phyloP scores from a whole-genome alignment of 1,140 invertebrate genomes.

The Drosophila micromelanica region DNA sequence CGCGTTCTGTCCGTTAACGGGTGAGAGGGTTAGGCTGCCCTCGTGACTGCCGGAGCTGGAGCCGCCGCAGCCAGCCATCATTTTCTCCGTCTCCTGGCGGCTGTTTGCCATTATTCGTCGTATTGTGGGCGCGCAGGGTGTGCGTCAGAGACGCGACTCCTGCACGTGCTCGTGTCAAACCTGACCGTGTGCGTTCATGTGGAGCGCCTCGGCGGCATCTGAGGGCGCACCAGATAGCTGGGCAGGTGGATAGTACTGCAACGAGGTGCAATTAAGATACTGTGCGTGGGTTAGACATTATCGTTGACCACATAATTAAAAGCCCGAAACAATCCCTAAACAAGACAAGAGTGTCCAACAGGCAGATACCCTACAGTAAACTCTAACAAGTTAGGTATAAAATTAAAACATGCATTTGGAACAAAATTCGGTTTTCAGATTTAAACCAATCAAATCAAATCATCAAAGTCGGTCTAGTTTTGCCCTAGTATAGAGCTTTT shows the following conservation, averaged over 20 bases:
- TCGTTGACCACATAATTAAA: conserved; percentile 31
- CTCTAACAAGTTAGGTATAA: too few relatives aligned
- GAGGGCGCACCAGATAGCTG: conserved; percentile 87
- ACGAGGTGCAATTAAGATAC: conserved; percentile 84
- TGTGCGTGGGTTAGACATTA: conserved; percentile 53
- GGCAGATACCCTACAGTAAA: not conserved
- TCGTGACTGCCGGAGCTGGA: conserved; percentile 54
- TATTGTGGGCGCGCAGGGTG: conserved; percentile 83
- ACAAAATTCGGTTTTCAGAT: too few relatives aligned
- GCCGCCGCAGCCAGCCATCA: conserved; percentile 65
- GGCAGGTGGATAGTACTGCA: conserved; percentile 92
- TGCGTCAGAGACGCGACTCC: conserved; percentile 84
- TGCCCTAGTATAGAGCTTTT: too few relatives aligned
- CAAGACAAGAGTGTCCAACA: too few relatives aligned
- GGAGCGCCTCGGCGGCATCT: conserved; percentile 88
- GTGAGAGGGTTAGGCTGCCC: conserved; percentile 62
- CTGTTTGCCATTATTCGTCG: conserved; percentile 84
- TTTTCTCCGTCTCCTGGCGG: conserved; percentile 83
- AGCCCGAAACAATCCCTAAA: not conserved
- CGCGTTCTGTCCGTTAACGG: conserved; percentile 67
- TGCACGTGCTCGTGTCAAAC: conserved; percentile 82
- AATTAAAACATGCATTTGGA: too few relatives aligned
- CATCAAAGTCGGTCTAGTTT: too few relatives aligned
- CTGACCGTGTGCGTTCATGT: conserved; percentile 89
- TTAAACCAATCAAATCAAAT: too few relatives aligned